Percentiles rank a stretch among this genome's conserved stretches.
phyloP scores from a whole-genome alignment of 1,140 invertebrate genomes.

The Megalopta genalis region DNA sequence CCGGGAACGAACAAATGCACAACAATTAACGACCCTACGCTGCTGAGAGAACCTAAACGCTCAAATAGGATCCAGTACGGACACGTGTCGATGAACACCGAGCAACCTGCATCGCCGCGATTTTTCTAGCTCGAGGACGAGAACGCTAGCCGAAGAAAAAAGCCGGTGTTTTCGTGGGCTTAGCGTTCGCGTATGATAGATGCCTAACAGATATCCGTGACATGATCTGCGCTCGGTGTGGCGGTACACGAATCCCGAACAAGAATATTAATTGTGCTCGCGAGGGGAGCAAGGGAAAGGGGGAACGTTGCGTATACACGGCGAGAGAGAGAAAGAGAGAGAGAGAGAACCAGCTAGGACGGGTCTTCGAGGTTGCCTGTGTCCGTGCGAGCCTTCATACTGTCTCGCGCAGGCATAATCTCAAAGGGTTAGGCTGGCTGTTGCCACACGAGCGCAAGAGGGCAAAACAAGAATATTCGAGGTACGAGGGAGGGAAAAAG shows the following conservation, averaged over 20 bases:
- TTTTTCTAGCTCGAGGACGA: constrained; percentile 39
- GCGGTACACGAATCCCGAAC: constrained; percentile 68
- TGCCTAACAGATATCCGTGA: constrained; percentile 66
- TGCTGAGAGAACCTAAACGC: too few species aligned
- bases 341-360: constrained; percentile 33
- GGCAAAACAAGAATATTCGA: constrained; percentile 67
- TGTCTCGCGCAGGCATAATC: constrained; percentile 64
- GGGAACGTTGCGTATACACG: constrained; percentile 2
- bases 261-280: constrained; percentile 75
- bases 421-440: constrained; percentile 68
- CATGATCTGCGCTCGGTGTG: constrained; percentile 70
- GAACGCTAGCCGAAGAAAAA: constrained; percentile 44
- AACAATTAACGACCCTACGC: too few species aligned
- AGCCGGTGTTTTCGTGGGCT: constrained; percentile 26
- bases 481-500: constrained; percentile 56
- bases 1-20: too few species aligned
- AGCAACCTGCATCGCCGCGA: constrained; percentile 24
- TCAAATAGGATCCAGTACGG: too few species aligned
- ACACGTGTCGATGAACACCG: constrained; percentile 39
- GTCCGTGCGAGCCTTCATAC: constrained; percentile 1
- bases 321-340: constrained; percentile 16
- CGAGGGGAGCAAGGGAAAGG: constrained; percentile 37
- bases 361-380: constrained; percentile 1
- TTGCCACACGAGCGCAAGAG: constrained; percentile 61
- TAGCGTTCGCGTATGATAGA: constrained; percentile 70